Base-by-base conservation (phyloP, 2,113 vertebrate genomes). In the Fregetta grallaria region DNA sequence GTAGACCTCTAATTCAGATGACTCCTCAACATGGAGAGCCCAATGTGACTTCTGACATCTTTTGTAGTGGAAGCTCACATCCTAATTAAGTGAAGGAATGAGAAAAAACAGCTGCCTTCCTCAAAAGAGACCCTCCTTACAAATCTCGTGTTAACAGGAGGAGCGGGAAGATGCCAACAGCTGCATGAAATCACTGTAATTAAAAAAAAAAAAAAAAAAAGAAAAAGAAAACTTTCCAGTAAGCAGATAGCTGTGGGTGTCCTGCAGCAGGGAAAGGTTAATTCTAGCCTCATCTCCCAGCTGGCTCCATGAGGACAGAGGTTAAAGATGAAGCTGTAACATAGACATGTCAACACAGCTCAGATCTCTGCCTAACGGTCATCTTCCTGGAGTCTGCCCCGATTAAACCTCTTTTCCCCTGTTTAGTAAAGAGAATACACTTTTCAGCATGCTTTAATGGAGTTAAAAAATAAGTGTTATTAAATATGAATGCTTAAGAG, bases 161-260 rank as follows among this genome's bases (percentile, higher is more conserved):
- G 72, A 81, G 72, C 72, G 84, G 86, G 83, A 94, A 83, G 84
- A 62, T 85, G 45, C 52, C 2, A 32, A 92, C 98, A 98, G 98
- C 97, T 98, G 97, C 79, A 34, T 29, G 20, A 89, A 93, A 94
- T 97, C 97, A 87, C 72, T 79, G 3, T 98, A 97, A 98, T 98
- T 97, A 96, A 97, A 97, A 96, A 86, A 77, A 83, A 76, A 94
- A 73, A 45, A 44, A 38, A 86, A 83, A 25, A 40, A 75, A 86
- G 90, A 71, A n/a, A 83, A 74, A 79, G 12, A 86, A 88, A 95
- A 86, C 79, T 83, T 85, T 19, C n/a, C 45, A 84, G 70, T 79
- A 96, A 32, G 36, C 83, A 86, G 77, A 82, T 82, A 82, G 45
- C 88, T 77, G 45, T 11, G 63, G 78, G 96, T 13, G 1, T 96